These are phyloP conservation scores for Aleiodes alternator DNA, from an alignment of 2,888 invertebrate genomes.

Conservation along the genomic window DNA sequence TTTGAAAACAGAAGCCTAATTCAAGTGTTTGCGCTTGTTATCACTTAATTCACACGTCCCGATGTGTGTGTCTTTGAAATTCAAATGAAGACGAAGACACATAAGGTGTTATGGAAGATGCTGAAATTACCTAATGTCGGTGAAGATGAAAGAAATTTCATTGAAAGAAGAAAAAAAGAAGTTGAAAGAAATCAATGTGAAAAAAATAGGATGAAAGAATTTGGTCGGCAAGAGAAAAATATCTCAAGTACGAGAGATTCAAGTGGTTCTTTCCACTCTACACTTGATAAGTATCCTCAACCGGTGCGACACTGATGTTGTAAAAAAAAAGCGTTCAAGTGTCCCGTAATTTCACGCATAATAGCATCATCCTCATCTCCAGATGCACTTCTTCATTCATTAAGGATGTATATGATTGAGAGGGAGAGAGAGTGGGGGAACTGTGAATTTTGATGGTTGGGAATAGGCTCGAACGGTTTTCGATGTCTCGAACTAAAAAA, in stretches of 20 bases:
- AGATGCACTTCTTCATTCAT: constrained; percentile 25
- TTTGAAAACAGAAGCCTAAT: constrained; percentile 36
- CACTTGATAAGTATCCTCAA: constrained; percentile 23
- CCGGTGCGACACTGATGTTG: constrained; percentile 14
- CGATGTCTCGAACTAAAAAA: too few species aligned
- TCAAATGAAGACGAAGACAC: not conserved
- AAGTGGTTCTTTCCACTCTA: constrained; percentile 21
- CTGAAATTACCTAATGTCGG: not conserved
- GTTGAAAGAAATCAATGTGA: not conserved
- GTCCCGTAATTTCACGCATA: constrained; percentile 4
- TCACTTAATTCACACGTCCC: constrained; percentile 7
- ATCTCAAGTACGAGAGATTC: constrained; percentile 29
- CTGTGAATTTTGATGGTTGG: too few species aligned
- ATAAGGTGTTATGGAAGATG: not conserved
- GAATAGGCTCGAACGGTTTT: too few species aligned
- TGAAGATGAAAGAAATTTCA: constrained; percentile 11
- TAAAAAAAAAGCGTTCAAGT: constrained; percentile 28
- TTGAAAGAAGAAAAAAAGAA: not conserved
- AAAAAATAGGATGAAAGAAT: constrained; percentile 3
- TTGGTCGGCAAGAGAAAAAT: constrained; percentile 51
- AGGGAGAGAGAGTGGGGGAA: too few species aligned
- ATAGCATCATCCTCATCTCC: constrained; percentile 18
- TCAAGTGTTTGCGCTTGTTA: constrained; percentile 31
- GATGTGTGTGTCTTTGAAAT: constrained; percentile 1
- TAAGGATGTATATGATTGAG: not conserved